Percentiles rank a stretch among this genome's conserved stretches.
Conservation (phyloP, 2,113 vertebrate genomes). For the Tyto alba region DNA sequence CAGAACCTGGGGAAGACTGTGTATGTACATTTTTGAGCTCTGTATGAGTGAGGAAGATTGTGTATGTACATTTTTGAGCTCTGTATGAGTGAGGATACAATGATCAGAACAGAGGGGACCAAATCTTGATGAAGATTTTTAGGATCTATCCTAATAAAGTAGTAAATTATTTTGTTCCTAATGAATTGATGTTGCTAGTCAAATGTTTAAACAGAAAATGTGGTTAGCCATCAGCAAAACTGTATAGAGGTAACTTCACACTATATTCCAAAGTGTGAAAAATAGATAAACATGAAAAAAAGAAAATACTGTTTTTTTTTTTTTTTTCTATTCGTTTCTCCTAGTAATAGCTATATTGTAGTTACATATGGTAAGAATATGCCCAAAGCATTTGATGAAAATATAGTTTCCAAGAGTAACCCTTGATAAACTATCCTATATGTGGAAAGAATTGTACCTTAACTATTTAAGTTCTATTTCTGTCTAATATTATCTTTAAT, state of each 20-base stretch:
- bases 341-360: not conserved
- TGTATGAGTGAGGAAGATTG: not conserved
- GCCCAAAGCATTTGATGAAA: not conserved
- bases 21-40: not conserved
- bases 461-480: not conserved
- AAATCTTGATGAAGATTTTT: not conserved
- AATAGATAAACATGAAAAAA: not conserved
- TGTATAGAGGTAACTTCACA: not conserved
- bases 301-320: not conserved
- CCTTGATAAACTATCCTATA: not conserved
- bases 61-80: not conserved
- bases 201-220: not conserved
- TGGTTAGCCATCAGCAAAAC: not conserved
- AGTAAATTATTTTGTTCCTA: not conserved
- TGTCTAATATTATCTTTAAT: not conserved
- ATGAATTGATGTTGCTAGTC: not conserved
- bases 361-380: not conserved
- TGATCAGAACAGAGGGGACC: not conserved
- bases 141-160: not conserved
- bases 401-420: not conserved
- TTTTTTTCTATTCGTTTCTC: not conserved
- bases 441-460: not conserved
- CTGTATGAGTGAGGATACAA: not conserved
- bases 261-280: not conserved
- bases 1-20: not conserved